Base-by-base conservation (phyloP, 2,888 invertebrate species). In the Leucozona laternaria region DNA sequence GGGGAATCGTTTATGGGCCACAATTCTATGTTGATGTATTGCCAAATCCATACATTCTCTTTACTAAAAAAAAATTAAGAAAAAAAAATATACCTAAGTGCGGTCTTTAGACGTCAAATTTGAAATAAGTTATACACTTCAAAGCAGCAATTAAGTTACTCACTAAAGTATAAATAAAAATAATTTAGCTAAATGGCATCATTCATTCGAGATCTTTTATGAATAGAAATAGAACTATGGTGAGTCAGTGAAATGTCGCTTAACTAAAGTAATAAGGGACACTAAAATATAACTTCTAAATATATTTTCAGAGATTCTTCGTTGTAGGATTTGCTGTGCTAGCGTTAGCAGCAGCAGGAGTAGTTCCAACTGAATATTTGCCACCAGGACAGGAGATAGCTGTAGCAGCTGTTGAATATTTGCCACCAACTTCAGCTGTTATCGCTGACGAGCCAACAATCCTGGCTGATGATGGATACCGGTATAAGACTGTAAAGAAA, bases 401-500 rank as follows among this genome's bases (percentile, higher is more conserved):
- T 25, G 62, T 15, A 43, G 80, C 80, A 58, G 60, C 58, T 48
- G 85, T 28, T 20, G 79, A 78, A 1, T 88, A 88, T 25, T 64
- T 88, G 48, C 87, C 85, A 34, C 81, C 88, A 37, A 78, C 57
- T 55, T 76, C 22, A 7, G 58, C 68, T 50, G 53, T 70, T 7
- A 71, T 84, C 43, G 72, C 20, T n/a, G 79, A 80, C 22, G 81
- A 88, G 64, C 77, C 84, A 75, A 87, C 88, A 2, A 53, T 82
- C 8, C 58, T 89, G 8, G 85, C 89, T 43, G 90, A 91, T 88
- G 91, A 92, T 89, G 91, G 91, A 58, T 91, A 91, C 87, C 91
- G 91, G 70, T 91, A 91, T 89, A 91, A 90, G 88, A 90, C 90
- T 58, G 91, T 91, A 1, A 90, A 90, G 75, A 90, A 90, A 45